Percentiles rank a stretch among this genome's conserved stretches.
Conservation (phyloP, 2,113 vertebrate genomes). For the Lathamus discolor region DNA sequence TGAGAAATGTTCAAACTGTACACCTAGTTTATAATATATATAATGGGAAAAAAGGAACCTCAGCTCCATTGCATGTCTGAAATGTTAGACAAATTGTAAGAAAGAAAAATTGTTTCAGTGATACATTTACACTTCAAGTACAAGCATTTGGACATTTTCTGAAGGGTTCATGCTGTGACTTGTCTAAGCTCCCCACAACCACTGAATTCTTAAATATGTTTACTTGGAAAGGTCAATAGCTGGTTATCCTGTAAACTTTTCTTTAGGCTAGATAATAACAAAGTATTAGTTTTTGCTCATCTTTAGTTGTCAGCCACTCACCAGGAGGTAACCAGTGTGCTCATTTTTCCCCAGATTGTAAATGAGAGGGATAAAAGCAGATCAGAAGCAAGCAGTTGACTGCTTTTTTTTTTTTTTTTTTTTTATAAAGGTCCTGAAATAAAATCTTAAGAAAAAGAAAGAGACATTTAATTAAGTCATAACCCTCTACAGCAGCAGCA, state of each 20-base stretch:
- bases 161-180: constrained; percentile 35
- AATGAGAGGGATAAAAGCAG: constrained; percentile 52
- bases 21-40: background rate
- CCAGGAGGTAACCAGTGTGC: background rate
- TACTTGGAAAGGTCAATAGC: constrained; percentile 63
- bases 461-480: constrained; percentile 52
- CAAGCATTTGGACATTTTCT: constrained; percentile 21
- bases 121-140: constrained; percentile 42
- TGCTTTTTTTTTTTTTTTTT: background rate
- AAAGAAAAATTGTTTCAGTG: constrained; percentile 16
- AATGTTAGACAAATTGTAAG: constrained; percentile 22
- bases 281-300: constrained; percentile 62
- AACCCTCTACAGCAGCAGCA: background rate
- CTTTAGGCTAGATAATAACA: constrained; percentile 60
- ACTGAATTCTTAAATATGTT: constrained; percentile 63
- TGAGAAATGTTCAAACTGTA: background rate
- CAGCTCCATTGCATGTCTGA: background rate
- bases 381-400: constrained; percentile 19
- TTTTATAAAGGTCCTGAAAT: background rate
- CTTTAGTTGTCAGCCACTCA: constrained; percentile 47
- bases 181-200: constrained; percentile 24
- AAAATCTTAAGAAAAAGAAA: constrained; percentile 1
- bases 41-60: background rate
- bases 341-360: constrained; percentile 29
- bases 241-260: constrained; percentile 55